Conservation (phyloP, 2,888 invertebrate genomes). For the Meteorus colon region DNA sequence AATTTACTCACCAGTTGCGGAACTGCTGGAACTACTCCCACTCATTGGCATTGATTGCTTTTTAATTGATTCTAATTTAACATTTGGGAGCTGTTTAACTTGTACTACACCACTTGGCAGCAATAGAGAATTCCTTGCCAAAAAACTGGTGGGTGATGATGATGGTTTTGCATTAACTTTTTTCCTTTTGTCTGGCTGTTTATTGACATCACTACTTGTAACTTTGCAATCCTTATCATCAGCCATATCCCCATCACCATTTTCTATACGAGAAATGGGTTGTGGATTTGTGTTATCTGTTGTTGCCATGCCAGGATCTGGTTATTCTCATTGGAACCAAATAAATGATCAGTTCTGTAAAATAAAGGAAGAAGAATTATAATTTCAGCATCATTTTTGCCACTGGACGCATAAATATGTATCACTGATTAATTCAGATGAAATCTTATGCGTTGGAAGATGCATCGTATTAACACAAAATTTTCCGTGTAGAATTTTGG, state of each 20-base stretch:
- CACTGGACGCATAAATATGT: too few relatives aligned
- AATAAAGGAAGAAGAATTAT: too few relatives aligned
- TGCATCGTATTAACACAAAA: too few relatives aligned
- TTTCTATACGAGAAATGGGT: conserved; percentile 11
- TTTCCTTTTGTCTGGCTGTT: conserved; percentile 61
- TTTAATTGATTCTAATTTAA: conserved; percentile 30
- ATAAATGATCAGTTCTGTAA: background rate
- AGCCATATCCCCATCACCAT: background rate
- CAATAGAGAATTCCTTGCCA: conserved; percentile 60
- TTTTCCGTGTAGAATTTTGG: too few relatives aligned
- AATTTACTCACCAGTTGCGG: conserved; percentile 65
- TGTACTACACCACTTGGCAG: conserved; percentile 63
- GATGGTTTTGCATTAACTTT: conserved; percentile 60
- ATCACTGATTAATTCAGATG: too few relatives aligned
- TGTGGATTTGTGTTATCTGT: conserved; percentile 41
- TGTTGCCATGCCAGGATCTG: conserved; percentile 44
- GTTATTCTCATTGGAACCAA: conserved; percentile 39
- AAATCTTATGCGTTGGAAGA: too few relatives aligned
- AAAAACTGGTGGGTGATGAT: conserved; percentile 56
- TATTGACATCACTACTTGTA: conserved; percentile 26
- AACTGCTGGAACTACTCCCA: conserved; percentile 56
- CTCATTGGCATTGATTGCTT: conserved; percentile 27
- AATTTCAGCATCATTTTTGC: too few relatives aligned
- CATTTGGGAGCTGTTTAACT: conserved; percentile 57
- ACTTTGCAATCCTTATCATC: background rate